Evolutionary conservation across 2,888 invertebrate species (phyloP).

Genomic region (Alviniconcha strummeri): DNA sequence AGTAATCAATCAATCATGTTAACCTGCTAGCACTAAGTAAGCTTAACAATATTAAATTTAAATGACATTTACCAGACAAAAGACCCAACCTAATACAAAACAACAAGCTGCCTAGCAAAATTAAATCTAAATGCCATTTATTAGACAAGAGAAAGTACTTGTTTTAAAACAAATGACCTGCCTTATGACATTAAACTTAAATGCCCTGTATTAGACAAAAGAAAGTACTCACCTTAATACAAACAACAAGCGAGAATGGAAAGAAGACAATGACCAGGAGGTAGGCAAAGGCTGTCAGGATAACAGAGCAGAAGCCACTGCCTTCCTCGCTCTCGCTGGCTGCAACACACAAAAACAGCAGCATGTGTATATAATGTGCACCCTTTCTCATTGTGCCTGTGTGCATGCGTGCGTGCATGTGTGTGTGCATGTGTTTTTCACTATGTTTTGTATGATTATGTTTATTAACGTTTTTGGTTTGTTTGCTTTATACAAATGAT

Average conservation of each 20-base stretch:
- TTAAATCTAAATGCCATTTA: too few species aligned
- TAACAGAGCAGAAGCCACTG: conserved; percentile 57
- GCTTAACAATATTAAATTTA: too few species aligned
- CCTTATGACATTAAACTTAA: too few species aligned
- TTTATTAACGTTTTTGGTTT: neutral
- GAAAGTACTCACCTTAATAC: conserved; percentile 38
- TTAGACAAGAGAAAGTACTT: neutral
- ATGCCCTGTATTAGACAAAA: too few species aligned
- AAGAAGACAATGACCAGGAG: conserved; percentile 78
- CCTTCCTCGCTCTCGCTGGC: conserved; percentile 40
- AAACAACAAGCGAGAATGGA: conserved; percentile 38
- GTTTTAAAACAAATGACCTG: neutral
- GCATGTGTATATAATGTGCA: neutral
- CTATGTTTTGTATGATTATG: neutral
- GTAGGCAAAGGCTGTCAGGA: conserved; percentile 89
- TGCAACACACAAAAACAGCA: conserved; percentile 24
- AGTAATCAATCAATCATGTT: too few species aligned
- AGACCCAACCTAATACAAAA: neutral
- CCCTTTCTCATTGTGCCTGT: too few species aligned
- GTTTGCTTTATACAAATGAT: neutral
- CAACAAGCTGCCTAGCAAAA: too few species aligned
- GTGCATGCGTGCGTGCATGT: neutral
- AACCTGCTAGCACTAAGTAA: too few species aligned
- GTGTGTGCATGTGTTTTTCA: neutral
- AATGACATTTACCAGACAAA: neutral